Evolutionary conservation across 2,888 invertebrate genomes (phyloP), one percentile per base, ranked within the genome.

Genomic region (Eubasilissa splendida): DNA sequence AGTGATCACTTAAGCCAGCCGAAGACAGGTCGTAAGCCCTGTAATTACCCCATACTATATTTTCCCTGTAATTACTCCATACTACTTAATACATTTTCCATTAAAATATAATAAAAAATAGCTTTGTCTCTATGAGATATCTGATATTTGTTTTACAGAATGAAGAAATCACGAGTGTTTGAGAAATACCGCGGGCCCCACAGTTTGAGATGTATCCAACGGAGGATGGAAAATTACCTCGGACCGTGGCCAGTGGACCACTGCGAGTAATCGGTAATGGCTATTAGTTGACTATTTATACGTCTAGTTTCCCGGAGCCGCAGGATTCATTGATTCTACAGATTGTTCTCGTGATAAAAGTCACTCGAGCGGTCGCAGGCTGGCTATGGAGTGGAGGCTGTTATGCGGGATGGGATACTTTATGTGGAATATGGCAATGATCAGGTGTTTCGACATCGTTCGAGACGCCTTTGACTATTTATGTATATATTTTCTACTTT

Each of bases 261-360:
- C 33, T 68, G 68, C 68, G 68, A 50, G 68, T 33, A 50, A 50
- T 9, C 50, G 68, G 9, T 50, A 50, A 14, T 68, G 50, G 42
- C 68, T 42, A 42, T 42, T 42, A 42, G 9, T 58, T 58, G 58
- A 58, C 58, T 68, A 52, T 52, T 33, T 50, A 33, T 68, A 52
- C 42, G 68, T 14, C 68, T 14, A 68, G 68, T 68, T 68, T n/a
- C 22, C 56, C n/a, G 60, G 10, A 10, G 75, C 50, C 52, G 31
- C 52, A 22, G 53, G 76, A 63, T 53, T 76, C 76, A 63, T 63
- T 76, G 76, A 76, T 76, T 76, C 53, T 9, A 63, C 50, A 50
- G 68, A 68, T 68, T 50, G 53, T 4, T 52, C 53, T 14, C 22
- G 22, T 33, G 76, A 76, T 76, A 76, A 76, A 59, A n/a, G 63